phyloP scores from a whole-genome alignment of 2,113 vertebrate genomes.

The Myiopsitta monachus region DNA sequence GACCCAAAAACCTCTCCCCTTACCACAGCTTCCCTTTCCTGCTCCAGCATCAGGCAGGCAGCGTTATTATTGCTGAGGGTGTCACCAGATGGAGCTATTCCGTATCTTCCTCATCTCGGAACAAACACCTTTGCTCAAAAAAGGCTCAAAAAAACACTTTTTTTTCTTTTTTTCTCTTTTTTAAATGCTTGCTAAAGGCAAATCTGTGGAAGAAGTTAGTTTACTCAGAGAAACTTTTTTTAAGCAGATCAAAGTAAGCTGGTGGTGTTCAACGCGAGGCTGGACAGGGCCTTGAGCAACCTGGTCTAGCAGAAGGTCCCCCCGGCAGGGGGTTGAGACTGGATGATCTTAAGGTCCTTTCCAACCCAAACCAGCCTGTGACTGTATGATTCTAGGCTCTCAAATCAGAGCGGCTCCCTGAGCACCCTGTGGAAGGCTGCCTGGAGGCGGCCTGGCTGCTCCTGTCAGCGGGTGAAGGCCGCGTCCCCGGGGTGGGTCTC shows the following conservation, averaged over 20 bases:
- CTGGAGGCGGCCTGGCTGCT: background rate
- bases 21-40: background rate
- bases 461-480: background rate
- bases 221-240: background rate
- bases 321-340: background rate
- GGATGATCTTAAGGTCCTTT: background rate
- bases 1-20: background rate
- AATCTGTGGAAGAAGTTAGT: background rate
- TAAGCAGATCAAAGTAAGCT: background rate
- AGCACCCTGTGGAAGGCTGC: background rate
- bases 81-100: background rate
- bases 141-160: too few relatives aligned
- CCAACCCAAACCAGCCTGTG: background rate
- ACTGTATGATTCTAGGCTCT: background rate
- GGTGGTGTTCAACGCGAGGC: background rate
- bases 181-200: background rate
- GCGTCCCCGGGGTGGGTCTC: accelerated
- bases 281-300: background rate
- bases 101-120: background rate
- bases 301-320: background rate
- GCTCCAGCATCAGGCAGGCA: background rate
- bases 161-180: background rate
- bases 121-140: background rate
- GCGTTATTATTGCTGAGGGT: background rate
- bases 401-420: accelerated